Evolutionary conservation across 1,140 invertebrate genomes (phyloP).

Genomic region (Cyphomyrmex costatus): DNA sequence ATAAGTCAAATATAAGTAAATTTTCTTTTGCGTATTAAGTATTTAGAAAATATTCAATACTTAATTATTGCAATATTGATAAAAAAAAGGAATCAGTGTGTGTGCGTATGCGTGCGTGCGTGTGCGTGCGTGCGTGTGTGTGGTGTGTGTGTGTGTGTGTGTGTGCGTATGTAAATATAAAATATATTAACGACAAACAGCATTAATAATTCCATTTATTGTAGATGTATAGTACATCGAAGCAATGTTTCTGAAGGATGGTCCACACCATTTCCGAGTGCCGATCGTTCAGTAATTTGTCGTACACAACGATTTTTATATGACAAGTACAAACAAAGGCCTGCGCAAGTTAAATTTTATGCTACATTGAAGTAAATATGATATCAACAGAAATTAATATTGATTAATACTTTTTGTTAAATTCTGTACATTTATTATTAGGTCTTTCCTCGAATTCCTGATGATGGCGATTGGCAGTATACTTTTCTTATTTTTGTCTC

Average conservation of each 20-base stretch:
- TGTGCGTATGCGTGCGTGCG: too few species aligned
- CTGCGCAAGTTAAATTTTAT: conserved; percentile 91
- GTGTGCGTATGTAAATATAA: too few species aligned
- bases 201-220: conserved; percentile 67
- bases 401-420: conserved; percentile 44
- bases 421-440: conserved; percentile 61
- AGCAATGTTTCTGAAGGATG: conserved; percentile 89
- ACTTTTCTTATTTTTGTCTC: conserved; percentile 90
- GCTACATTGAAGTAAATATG: conserved; percentile 85
- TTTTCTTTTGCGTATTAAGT: neutral
- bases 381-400: conserved; percentile 28
- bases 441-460: conserved; percentile 85
- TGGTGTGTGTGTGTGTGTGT: too few species aligned
- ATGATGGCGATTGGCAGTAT: conserved; percentile 87
- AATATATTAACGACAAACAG: neutral
- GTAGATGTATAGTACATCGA: conserved; percentile 89
- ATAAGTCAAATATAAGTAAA: neutral
- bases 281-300: conserved; percentile 93
- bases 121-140: too few species aligned
- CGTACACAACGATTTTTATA: conserved; percentile 92
- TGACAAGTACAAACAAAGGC: conserved; percentile 90
- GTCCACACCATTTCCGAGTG: conserved; percentile 92
- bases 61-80: neutral
- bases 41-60: conserved; percentile 34
- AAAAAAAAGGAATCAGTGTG: neutral